Percentiles rank a stretch among this genome's conserved stretches.
These are phyloP conservation scores for Terebella lapidaria DNA, from an alignment of 2,888 invertebrate genomes.

Conservation along the genomic window DNA sequence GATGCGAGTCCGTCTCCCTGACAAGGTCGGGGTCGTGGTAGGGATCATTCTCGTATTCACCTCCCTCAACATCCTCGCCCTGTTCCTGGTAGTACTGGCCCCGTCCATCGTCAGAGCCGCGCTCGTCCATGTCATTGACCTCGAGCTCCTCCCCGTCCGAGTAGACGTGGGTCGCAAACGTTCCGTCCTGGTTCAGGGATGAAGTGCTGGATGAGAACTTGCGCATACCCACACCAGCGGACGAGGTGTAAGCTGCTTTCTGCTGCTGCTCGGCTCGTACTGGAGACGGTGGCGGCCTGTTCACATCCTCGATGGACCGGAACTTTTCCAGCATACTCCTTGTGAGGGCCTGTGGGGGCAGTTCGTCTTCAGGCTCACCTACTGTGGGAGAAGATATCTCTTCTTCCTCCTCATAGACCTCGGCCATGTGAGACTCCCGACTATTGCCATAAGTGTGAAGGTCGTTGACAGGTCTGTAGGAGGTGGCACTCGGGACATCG, in stretches of 20 bases:
- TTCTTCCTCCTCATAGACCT: background rate
- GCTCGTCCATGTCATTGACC: background rate
- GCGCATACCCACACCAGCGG: background rate
- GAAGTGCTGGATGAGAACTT: background rate
- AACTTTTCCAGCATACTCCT: conserved; percentile 23
- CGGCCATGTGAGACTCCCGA: background rate
- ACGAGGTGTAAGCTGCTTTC: background rate
- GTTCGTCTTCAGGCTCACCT: conserved; percentile 10
- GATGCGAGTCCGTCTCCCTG: conserved; percentile 44
- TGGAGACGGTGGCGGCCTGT: conserved; percentile 20
- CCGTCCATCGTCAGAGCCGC: conserved; percentile 3
- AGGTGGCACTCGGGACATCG: background rate
- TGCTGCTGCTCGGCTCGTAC: conserved; percentile 6
- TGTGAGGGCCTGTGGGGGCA: conserved; percentile 22
- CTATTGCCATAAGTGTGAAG: background rate
- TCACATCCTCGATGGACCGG: conserved; percentile 26
- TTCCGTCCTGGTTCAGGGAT: background rate
- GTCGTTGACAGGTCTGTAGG: background rate
- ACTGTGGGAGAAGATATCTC: background rate
- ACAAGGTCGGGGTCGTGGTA: conserved; percentile 50
- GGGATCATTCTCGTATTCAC: conserved; percentile 21
- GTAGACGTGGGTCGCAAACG: background rate
- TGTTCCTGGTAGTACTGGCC: background rate
- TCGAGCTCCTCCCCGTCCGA: background rate
- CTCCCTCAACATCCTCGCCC: background rate